phyloP scores from a whole-genome alignment of 2,797 vertebrate species.

The Morelia viridis region DNA sequence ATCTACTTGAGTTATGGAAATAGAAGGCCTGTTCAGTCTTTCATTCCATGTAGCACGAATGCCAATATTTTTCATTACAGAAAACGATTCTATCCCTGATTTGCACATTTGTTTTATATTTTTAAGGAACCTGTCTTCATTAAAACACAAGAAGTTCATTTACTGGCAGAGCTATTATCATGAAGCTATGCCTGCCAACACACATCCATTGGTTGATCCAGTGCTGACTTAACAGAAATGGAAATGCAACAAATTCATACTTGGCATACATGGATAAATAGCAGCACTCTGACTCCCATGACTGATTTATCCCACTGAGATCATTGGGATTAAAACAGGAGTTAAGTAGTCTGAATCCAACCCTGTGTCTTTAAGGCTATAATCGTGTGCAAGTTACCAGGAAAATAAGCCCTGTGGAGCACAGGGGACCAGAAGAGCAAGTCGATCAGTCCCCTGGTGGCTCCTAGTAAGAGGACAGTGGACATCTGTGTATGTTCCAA shows the following conservation, averaged over 20 bases:
- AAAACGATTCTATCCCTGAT: neutral
- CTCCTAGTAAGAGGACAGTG: neutral
- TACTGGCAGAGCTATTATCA: neutral
- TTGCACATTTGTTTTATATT: neutral
- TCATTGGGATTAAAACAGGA: neutral
- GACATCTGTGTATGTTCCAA: neutral
- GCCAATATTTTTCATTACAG: neutral
- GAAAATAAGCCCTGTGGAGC: neutral
- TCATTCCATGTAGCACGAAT: neutral
- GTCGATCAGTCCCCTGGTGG: neutral
- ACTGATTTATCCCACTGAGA: neutral
- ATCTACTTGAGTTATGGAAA: neutral
- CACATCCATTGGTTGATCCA: neutral
- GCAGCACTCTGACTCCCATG: neutral
- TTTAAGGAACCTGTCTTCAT: neutral
- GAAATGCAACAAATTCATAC: neutral
- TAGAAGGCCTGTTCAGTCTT: too few relatives aligned
- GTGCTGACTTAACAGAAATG: neutral
- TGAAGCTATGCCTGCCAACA: neutral
- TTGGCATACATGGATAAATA: neutral
- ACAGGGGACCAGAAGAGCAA: neutral
- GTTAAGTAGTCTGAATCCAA: neutral
- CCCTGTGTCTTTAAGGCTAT: neutral
- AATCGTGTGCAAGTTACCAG: neutral
- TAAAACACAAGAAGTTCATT: neutral